A percentile compares a stretch with the other conserved stretches of the same genome.
Evolutionary conservation across 2,797 vertebrate genomes (phyloP).

Genomic region (Euphonia xanthogaster): DNA sequence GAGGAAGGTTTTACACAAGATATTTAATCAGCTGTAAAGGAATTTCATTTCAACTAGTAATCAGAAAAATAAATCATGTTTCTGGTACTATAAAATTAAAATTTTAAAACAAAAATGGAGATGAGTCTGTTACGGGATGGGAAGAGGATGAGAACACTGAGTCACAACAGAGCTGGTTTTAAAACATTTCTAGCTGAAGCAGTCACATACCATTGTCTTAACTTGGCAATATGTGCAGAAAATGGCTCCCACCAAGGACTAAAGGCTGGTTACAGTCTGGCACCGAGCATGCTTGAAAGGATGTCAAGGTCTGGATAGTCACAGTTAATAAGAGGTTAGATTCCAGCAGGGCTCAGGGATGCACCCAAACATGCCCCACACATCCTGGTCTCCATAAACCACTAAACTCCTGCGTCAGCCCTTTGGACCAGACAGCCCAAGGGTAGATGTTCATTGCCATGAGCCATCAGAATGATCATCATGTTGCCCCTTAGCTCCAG

Average conservation of each 20-base stretch:
- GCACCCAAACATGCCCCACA: fast-evolving
- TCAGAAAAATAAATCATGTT: constrained; percentile 15
- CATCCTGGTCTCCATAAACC: background rate
- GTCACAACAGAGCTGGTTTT: background rate
- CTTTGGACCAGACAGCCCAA: background rate
- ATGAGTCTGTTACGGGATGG: background rate
- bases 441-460: background rate
- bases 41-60: constrained; percentile 25
- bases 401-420: background rate
- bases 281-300: background rate
- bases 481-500: background rate
- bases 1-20: background rate
- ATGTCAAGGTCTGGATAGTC: background rate
- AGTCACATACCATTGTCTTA: background rate
- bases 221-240: background rate
- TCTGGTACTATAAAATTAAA: background rate
- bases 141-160: background rate
- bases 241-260: background rate
- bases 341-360: background rate
- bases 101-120: background rate
- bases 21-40: background rate
- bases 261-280: background rate
- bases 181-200: constrained; percentile 32
- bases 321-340: background rate
- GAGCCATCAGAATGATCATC: background rate